Percentiles rank a stretch among this genome's conserved stretches.
Conservation (phyloP, 1,140 invertebrate genomes). For the Brachionus calyciflorus region DNA sequence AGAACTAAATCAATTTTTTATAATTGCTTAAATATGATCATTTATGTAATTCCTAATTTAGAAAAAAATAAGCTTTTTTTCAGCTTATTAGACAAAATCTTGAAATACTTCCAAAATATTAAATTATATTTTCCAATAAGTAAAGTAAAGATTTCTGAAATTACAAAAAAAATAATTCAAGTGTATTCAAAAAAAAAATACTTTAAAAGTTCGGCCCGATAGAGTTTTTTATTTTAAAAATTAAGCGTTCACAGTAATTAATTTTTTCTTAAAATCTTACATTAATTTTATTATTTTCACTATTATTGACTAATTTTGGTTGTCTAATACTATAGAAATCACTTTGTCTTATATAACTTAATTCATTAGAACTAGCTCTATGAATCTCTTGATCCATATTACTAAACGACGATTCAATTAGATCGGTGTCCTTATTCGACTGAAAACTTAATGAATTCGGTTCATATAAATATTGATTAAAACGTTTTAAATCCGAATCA, state of each 20-base stretch:
- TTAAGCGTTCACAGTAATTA: background rate
- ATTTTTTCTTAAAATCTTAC: conserved; percentile 9
- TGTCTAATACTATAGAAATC: background rate
- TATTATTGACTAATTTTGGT: background rate
- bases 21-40: too few species aligned
- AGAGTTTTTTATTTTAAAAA: background rate
- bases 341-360: background rate
- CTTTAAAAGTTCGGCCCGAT: too few species aligned
- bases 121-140: too few species aligned
- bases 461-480: conserved; percentile 3
- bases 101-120: too few species aligned
- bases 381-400: background rate
- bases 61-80: too few species aligned
- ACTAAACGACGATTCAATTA: background rate
- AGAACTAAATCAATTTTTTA: too few species aligned
- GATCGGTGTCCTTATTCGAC: background rate
- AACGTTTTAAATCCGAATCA: background rate
- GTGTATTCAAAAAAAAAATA: too few species aligned
- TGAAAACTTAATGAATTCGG: background rate
- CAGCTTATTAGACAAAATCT: too few species aligned
- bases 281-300: conserved; percentile 5
- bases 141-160: too few species aligned
- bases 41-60: too few species aligned
- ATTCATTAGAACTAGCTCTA: too few species aligned
- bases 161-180: too few species aligned